Percentiles rank a stretch among this genome's conserved stretches.
These are phyloP conservation scores for Beroe forskalii DNA, from an alignment of 37 sponge, comb jelly and placozoan species.

Conservation along the genomic window DNA sequence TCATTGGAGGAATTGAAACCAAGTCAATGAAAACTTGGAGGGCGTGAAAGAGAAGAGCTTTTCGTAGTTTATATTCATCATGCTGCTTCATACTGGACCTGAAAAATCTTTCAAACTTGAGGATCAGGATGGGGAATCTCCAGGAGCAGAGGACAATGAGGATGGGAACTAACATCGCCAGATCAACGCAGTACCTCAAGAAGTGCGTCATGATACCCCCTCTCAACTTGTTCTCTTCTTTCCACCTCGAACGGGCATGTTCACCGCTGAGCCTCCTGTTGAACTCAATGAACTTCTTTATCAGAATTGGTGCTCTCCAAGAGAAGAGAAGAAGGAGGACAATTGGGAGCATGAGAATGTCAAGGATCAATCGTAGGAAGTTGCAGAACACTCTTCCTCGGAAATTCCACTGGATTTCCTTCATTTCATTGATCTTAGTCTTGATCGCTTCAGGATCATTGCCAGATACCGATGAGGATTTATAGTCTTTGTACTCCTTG, in stretches of 20 bases:
- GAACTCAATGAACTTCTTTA: slow-evolving; percentile 32
- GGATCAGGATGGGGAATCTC: slow-evolving; percentile 31
- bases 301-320: slow-evolving; percentile 27
- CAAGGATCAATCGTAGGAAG: slow-evolving; percentile 12
- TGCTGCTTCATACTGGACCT: background rate
- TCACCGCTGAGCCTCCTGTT: background rate
- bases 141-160: slow-evolving; percentile 37
- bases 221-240: background rate
- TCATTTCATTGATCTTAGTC: background rate
- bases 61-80: background rate
- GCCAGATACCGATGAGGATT: background rate
- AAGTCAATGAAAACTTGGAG: slow-evolving; percentile 24
- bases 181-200: slow-evolving; percentile 34
- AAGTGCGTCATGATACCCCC: slow-evolving; percentile 10
- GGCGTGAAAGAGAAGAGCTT: slow-evolving; percentile 31
- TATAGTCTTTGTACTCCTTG: background rate
- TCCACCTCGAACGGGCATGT: background rate
- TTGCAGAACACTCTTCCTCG: background rate
- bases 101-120: slow-evolving; percentile 29
- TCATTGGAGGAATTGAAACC: slow-evolving; percentile 6
- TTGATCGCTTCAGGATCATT: background rate
- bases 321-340: slow-evolving; percentile 19
- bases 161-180: slow-evolving; percentile 20
- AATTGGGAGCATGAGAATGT: slow-evolving; percentile 34
- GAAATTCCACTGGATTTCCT: background rate